phyloP scores from a whole-genome alignment of 2,797 vertebrate species.

The Merluccius polli region DNA sequence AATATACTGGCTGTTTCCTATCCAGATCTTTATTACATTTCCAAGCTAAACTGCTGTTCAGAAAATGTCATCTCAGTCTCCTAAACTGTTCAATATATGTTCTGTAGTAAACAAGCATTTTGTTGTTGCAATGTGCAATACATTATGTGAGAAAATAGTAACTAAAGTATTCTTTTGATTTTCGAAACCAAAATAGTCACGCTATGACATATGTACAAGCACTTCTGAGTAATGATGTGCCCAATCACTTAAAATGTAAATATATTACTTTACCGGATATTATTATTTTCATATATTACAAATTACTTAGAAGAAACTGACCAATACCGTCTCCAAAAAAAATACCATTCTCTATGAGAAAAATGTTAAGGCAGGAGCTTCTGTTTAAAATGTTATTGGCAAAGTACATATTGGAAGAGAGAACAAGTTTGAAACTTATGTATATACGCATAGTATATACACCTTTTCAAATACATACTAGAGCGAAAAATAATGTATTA shows the following conservation, averaged over 20 bases:
- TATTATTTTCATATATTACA: not conserved
- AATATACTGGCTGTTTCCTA: too few relatives aligned
- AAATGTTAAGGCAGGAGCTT: not conserved
- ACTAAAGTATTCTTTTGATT: not conserved
- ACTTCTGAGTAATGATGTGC: not conserved
- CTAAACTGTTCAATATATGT: constrained; percentile 1
- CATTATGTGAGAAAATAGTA: not conserved
- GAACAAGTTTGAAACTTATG: constrained; percentile 22
- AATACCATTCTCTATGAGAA: not conserved
- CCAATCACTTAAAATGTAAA: not conserved
- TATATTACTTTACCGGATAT: not conserved
- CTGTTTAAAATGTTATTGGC: not conserved
- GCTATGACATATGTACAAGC: not conserved
- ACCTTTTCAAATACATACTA: not conserved
- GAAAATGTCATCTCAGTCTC: not conserved
- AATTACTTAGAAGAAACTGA: not conserved
- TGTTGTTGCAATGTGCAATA: not conserved
- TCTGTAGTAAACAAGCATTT: not conserved
- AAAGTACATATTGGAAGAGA: not conserved
- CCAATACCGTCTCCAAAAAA: not conserved
- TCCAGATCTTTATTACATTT: not conserved
- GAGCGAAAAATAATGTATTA: not conserved
- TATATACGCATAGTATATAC: not conserved
- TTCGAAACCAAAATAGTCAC: not conserved
- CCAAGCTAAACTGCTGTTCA: not conserved